Conservation (phyloP, 1,140 invertebrate genomes). For the Penaeus vannamei region DNA sequence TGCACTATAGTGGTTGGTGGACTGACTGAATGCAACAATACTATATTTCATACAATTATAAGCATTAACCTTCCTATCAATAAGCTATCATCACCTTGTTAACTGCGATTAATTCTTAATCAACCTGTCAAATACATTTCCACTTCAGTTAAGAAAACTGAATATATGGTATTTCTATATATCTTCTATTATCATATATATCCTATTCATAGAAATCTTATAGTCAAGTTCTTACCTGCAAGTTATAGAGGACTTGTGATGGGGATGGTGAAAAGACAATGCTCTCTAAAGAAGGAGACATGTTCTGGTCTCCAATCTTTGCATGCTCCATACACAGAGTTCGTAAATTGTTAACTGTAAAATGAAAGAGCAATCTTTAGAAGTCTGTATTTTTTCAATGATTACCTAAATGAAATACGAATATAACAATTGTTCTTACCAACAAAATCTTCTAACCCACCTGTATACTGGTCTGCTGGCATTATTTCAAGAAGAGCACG, state of each 20-base stretch:
- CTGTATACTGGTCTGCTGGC: constrained; percentile 86
- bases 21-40: no score
- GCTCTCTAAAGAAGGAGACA: constrained; percentile 77
- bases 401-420: background rate
- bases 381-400: background rate
- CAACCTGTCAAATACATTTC: no score
- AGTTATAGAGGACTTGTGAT: constrained; percentile 84
- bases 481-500: constrained; percentile 89
- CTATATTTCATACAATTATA: no score
- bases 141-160: no score
- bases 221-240: constrained; percentile 74
- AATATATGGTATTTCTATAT: no score
- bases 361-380: constrained; percentile 1
- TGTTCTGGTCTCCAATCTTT: constrained; percentile 69
- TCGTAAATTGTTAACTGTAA: constrained; percentile 63
- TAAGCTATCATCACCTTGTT: no score
- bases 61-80: no score
- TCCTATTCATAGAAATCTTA: background rate
- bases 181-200: no score
- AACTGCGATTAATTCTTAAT: no score
- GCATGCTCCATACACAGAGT: constrained; percentile 72
- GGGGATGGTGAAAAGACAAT: constrained; percentile 83
- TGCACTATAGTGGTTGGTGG: no score
- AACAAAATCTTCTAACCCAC: constrained; percentile 20
- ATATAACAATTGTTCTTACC: no score